Evolutionary conservation across 2,797 vertebrate genomes (phyloP), one percentile per base, ranked within the genome.

Genomic region (Crossoptilon crossoptilon): DNA sequence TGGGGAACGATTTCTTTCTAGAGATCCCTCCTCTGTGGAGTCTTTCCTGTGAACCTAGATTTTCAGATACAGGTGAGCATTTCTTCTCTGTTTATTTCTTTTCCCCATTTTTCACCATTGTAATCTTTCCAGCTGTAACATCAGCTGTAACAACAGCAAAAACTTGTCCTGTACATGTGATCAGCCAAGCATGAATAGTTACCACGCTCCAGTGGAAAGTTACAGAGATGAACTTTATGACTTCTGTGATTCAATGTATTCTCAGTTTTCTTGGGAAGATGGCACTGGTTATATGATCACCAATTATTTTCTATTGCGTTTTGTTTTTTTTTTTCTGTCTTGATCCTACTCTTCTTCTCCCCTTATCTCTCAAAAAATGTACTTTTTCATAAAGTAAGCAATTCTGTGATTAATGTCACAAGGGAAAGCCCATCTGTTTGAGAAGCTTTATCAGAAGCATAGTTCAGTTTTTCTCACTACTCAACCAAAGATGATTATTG

Each of bases 401-500:
- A 75, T 79, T 59, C 33, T 68, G 23, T 49, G 23, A 72, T 74
- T 37, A 90, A 14, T 81, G n/a, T 90, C 23, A 27, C 31, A 51
- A 56, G 29, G 37, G 14, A 69, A 88, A 66, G 14, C 35, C 51
- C 48, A 41, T 53, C 46, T 89, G 71, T 95, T 89, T 84, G 90
- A 88, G 68, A 74, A 83, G 6, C n/a, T 94, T 84, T 78, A 95
- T 74, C 74, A 81, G 70, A 88, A 92, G 68, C 7, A 22, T 75
- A 73, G 37, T 86, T 75, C 68, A 62, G 26, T 93, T 93, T 16
- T 91, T 35, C 55, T 70, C 81, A 10, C 56, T 92, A 83, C 46
- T 96, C 3, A 4, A 31, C 78, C 55, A 83, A 91, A 83, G 53
- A 84, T 85, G 77, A 74, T 92, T 88, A 90, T 68, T 94, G 79